Base-by-base conservation (phyloP, 2,797 vertebrate species). In the Gobio occitaniae region DNA sequence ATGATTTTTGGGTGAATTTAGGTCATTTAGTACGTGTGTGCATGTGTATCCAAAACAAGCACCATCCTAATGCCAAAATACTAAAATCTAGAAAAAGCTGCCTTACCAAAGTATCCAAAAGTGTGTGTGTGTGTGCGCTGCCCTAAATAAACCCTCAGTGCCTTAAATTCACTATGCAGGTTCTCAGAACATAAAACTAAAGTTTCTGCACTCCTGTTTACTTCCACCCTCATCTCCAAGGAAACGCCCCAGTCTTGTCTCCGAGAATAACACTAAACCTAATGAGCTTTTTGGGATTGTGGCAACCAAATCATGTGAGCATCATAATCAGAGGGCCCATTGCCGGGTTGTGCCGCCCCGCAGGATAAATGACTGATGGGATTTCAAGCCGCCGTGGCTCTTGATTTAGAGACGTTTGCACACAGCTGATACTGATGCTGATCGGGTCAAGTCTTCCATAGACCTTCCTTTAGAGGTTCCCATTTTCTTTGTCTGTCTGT, bases 101-200 rank as follows among this genome's bases (percentile, higher is more conserved):
- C 82, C 65, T 76, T 83, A 86, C 84, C 82, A 86, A 86, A 86
- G 78, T 38, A n/a, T 80, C 38, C 38, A 29, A 47, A 78, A 29
- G 38, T 54, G 36, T 74, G 19, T 76, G 48, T 76, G 48, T 81
- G 56, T 38, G 69, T 12, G n/a, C 41, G 86, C 59, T 66, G 78
- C 81, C 83, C 77, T 47, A 48, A 72, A 56, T 81, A 61, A 88
- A 88, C 86, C 92, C 36, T 48, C 85, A 41, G 94, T 96, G 95
- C 95, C 95, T 96, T 95, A 87, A 52, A 91, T 90, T 89, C 85
- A 92, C 92, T 91, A 92, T 90, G 91, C 91, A 92, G 89, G 56
- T 86, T 86, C 78, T 83, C 86, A 86, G 89, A 92, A 90, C 88
- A 84, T 89, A 88, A 78, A 82, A 48, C 83, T 86, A 93, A 95